Conservation (phyloP, 2,888 invertebrate genomes). For the Megamerina dolium region DNA sequence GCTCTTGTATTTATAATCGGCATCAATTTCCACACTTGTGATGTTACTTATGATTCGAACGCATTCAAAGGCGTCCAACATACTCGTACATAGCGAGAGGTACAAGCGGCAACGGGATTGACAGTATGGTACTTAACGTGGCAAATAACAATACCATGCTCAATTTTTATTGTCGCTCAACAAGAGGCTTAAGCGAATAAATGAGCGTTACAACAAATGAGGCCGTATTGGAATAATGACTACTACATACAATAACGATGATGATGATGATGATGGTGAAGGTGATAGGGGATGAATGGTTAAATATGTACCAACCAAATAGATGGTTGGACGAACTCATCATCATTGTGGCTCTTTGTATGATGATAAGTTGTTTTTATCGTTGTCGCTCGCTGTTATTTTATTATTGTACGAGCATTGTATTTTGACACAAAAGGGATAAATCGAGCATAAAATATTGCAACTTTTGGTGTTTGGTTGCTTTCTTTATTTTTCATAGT, state of each 20-base stretch:
- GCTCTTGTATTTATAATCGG: slow-evolving; percentile 25
- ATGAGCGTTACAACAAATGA: slow-evolving; percentile 10
- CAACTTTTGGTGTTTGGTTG: slow-evolving; percentile 27
- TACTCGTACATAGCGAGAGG: too few species aligned
- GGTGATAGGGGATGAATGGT: too few species aligned
- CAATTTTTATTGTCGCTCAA: slow-evolving; percentile 43
- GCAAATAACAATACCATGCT: too few species aligned
- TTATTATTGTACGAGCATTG: slow-evolving; percentile 18
- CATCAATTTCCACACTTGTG: slow-evolving; percentile 45
- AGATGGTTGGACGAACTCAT: too few species aligned
- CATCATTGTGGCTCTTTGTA: too few species aligned
- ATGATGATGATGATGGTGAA: too few species aligned
- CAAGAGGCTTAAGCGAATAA: slow-evolving; percentile 39
- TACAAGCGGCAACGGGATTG: too few species aligned
- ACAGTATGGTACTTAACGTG: slow-evolving; percentile 30
- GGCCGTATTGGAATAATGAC: slow-evolving; percentile 1
- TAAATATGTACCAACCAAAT: too few species aligned
- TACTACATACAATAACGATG: not conserved
- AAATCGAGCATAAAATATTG: slow-evolving; percentile 47
- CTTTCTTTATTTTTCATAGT: not conserved
- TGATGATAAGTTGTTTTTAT: too few species aligned
- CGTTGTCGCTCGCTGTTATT: slow-evolving; percentile 15
- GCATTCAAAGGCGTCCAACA: too few species aligned
- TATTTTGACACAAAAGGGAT: slow-evolving; percentile 23
- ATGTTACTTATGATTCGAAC: slow-evolving; percentile 36